Conservation (phyloP, 2,888 invertebrate genomes). For the Limnephilus auricula region DNA sequence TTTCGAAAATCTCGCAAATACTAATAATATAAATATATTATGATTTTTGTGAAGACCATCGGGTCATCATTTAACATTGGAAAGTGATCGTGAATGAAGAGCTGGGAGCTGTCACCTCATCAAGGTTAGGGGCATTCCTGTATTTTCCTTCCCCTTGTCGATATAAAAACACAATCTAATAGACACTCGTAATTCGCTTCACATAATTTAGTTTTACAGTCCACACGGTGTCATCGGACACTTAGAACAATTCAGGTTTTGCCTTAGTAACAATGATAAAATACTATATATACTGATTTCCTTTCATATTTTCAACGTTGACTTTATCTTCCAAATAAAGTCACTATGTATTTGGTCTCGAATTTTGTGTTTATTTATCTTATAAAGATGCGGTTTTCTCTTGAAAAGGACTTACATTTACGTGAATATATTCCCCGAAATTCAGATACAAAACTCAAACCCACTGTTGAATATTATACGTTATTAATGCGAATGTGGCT, state of each 20-base stretch:
- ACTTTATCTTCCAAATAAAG: background rate
- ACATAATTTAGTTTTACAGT: no score
- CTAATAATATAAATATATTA: no score
- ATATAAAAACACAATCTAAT: no score
- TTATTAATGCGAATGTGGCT: constrained; percentile 21
- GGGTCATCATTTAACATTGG: no score
- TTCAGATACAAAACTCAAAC: background rate
- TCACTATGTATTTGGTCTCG: background rate
- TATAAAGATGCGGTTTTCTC: background rate
- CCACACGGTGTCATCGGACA: no score
- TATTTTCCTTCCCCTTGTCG: no score
- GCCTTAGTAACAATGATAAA: background rate
- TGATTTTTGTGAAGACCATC: no score
- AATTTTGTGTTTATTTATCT: background rate
- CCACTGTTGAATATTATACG: background rate
- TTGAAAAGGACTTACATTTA: background rate
- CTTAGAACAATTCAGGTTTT: background rate
- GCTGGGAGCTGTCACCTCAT: no score
- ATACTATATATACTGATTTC: background rate
- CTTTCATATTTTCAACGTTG: background rate
- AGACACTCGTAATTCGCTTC: no score
- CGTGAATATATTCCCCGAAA: background rate
- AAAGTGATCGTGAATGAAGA: no score
- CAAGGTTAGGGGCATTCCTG: no score
- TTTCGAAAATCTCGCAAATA: no score